Evolutionary conservation across 2,888 invertebrate species (phyloP).

Genomic region (Spisula subtruncata): DNA sequence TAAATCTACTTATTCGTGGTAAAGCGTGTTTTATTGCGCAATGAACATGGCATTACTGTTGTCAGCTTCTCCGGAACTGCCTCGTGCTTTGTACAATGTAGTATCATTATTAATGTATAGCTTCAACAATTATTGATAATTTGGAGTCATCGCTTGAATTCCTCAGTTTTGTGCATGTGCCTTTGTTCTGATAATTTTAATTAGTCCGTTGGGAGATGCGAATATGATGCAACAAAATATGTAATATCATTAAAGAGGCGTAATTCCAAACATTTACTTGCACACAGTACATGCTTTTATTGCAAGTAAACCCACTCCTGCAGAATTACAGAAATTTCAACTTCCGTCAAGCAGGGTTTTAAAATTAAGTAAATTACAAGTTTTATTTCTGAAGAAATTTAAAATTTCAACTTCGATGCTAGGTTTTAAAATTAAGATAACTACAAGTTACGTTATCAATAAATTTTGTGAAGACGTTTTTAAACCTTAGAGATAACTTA

Average conservation of each 20-base stretch:
- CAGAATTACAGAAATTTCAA: background rate
- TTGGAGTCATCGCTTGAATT: background rate
- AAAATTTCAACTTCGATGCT: too few species aligned
- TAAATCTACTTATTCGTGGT: slow-evolving; percentile 16
- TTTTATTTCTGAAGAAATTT: background rate
- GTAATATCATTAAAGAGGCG: background rate
- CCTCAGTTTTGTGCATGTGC: background rate
- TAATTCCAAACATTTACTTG: background rate
- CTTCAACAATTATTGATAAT: background rate
- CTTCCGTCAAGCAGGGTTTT: background rate
- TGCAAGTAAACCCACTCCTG: background rate
- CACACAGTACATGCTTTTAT: background rate
- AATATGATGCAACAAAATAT: background rate
- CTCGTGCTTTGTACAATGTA: background rate
- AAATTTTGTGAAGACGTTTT: too few species aligned
- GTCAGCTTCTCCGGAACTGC: background rate
- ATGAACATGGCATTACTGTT: background rate
- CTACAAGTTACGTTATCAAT: too few species aligned
- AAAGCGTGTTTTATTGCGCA: slow-evolving; percentile 21
- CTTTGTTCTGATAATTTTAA: slow-evolving; percentile 2
- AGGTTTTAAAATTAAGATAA: too few species aligned
- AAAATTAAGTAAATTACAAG: background rate
- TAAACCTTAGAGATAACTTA: background rate
- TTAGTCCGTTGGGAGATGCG: background rate
- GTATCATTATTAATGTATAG: slow-evolving; percentile 19